A percentile compares a stretch with the other conserved stretches of the same genome.
Evolutionary conservation across 2,113 vertebrate genomes (phyloP).

Genomic region (Rutilus rutilus): DNA sequence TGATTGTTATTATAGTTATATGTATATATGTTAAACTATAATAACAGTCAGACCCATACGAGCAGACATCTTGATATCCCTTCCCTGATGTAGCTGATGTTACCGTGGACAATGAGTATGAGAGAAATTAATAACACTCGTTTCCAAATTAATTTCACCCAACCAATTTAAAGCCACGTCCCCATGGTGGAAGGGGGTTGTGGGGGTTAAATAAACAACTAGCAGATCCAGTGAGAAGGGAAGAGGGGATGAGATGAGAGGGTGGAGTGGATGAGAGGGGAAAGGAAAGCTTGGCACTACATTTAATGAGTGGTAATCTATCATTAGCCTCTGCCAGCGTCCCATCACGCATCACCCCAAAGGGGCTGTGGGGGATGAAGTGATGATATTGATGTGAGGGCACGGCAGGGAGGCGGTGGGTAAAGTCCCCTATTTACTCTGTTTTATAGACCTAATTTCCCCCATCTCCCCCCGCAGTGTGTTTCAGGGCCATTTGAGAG

Average conservation of each 20-base stretch:
- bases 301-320: constrained; percentile 91
- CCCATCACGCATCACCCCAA: constrained; percentile 71
- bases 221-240: constrained; percentile 3
- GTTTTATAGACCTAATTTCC: constrained; percentile 59
- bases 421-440: constrained; percentile 73
- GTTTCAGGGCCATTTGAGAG: constrained; percentile 58
- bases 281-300: constrained; percentile 65
- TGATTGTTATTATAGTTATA: too few species aligned
- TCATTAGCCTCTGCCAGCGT: constrained; percentile 83
- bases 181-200: constrained; percentile 70
- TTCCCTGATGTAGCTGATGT: constrained; percentile 55
- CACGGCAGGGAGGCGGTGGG: constrained; percentile 53
- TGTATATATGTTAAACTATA: background rate
- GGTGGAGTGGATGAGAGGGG: constrained; percentile 51
- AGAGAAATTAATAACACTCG: constrained; percentile 65
- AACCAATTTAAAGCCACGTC: constrained; percentile 64
- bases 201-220: constrained; percentile 54
- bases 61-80: constrained; percentile 62
- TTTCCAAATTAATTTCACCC: constrained; percentile 54
- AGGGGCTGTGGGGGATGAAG: constrained; percentile 60
- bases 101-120: constrained; percentile 55
- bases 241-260: constrained; percentile 69
- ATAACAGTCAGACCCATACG: constrained; percentile 49
- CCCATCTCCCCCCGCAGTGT: constrained; percentile 29
- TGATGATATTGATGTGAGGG: constrained; percentile 60